These are phyloP conservation scores for Momotus momota DNA, from an alignment of 2,797 vertebrate species.

Conservation along the genomic window DNA sequence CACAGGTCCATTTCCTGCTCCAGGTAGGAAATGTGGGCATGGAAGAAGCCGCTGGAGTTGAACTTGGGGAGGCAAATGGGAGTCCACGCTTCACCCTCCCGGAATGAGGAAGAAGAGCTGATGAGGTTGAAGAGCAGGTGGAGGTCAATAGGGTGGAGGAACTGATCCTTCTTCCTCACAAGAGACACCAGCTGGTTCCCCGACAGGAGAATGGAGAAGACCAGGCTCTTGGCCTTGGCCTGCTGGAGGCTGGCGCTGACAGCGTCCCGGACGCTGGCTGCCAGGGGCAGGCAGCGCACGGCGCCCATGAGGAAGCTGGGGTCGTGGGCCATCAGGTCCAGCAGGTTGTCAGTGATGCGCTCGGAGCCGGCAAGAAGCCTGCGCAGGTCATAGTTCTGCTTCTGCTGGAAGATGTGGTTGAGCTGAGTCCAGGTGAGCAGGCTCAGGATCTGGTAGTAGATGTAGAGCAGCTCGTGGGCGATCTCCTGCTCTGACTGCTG, in stretches of 20 bases:
- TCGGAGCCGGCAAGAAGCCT: conserved; percentile 94
- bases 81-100: conserved; percentile 97
- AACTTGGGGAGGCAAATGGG: conserved; percentile 98
- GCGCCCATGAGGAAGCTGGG: conserved; percentile 94
- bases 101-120: conserved; percentile 93
- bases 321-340: conserved; percentile 90
- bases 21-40: conserved; percentile 96
- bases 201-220: conserved; percentile 93
- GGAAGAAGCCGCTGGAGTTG: conserved; percentile 95
- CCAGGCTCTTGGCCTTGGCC: conserved; percentile 90
- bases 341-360: conserved; percentile 93
- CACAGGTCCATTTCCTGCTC: conserved; percentile 90
- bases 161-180: conserved; percentile 95
- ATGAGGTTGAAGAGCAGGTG: conserved; percentile 97
- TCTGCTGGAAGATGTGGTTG: conserved; percentile 94
- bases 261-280: conserved; percentile 83
- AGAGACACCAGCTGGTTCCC: conserved; percentile 92
- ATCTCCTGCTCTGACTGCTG: conserved; percentile 92
- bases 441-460: conserved; percentile 98
- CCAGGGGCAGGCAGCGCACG: conserved; percentile 90
- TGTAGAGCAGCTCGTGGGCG: conserved; percentile 93
- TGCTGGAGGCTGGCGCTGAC: conserved; percentile 92
- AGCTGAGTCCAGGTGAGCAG: conserved; percentile 95
- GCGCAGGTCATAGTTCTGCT: conserved; percentile 96
- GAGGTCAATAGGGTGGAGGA: conserved; percentile 95